Conservation (phyloP, 2,888 invertebrate genomes). For the Tuta absoluta region DNA sequence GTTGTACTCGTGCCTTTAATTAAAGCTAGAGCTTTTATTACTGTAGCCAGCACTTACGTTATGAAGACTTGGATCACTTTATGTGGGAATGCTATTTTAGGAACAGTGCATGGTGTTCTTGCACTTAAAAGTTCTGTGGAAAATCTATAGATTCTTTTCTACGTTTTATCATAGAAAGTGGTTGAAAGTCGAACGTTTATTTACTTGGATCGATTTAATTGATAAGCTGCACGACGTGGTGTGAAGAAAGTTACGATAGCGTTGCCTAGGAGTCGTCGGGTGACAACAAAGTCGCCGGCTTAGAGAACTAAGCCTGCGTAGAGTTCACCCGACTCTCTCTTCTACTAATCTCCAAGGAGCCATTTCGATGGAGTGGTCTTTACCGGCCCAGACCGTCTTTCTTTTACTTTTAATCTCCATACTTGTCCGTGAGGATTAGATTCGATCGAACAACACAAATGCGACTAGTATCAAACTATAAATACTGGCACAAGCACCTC, state of each 20-base stretch:
- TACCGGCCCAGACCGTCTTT: constrained; percentile 44
- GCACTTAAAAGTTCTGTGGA: neutral
- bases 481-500: constrained; percentile 5
- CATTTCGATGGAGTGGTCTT: constrained; percentile 35
- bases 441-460: constrained; percentile 16
- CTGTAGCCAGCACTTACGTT: constrained; percentile 6
- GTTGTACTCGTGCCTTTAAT: constrained; percentile 9
- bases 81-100: constrained; percentile 16
- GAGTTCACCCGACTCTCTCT: constrained; percentile 44
- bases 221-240: constrained; percentile 39
- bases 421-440: constrained; percentile 15
- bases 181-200: constrained; percentile 3
- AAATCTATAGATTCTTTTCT: neutral
- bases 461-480: constrained; percentile 18
- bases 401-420: constrained; percentile 34
- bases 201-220: constrained; percentile 19
- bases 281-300: constrained; percentile 53
- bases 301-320: constrained; percentile 55
- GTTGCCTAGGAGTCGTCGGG: constrained; percentile 56
- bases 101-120: constrained; percentile 5
- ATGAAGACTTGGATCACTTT: constrained; percentile 4
- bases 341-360: constrained; percentile 45
- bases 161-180: constrained; percentile 1
- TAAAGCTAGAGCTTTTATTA: constrained; percentile 16
- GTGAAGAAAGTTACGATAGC: constrained; percentile 54